Evolutionary conservation across 2,888 invertebrate genomes (phyloP).

Genomic region (Anaspis maculata): DNA sequence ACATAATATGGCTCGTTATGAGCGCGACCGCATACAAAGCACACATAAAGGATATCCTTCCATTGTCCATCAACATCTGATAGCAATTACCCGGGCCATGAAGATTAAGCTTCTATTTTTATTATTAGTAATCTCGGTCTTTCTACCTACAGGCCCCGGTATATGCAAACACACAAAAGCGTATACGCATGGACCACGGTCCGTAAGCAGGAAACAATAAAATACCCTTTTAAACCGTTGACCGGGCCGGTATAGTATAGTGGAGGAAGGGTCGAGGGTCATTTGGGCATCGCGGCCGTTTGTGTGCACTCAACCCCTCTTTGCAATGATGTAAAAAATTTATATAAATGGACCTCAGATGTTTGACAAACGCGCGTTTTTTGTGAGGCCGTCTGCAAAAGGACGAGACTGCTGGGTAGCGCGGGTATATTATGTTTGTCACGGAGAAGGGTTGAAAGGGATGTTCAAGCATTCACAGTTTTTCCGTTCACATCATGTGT

Average conservation of each 20-base stretch:
- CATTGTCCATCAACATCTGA: constrained; percentile 28
- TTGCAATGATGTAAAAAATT: too few relatives aligned
- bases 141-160: too few relatives aligned
- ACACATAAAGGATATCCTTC: constrained; percentile 28
- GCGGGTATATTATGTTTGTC: too few relatives aligned
- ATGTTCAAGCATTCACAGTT: too few relatives aligned
- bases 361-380: constrained; percentile 9
- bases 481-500: too few relatives aligned
- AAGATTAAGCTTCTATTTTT: constrained; percentile 9
- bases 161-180: too few relatives aligned
- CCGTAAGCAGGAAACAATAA: constrained; percentile 29
- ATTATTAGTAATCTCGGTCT: constrained; percentile 30
- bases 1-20: too few relatives aligned
- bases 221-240: constrained; percentile 20
- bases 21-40: constrained; percentile 21
- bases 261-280: constrained; percentile 15
- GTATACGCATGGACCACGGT: constrained; percentile 29
- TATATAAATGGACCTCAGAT: constrained; percentile 8
- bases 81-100: constrained; percentile 22
- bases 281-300: constrained; percentile 14
- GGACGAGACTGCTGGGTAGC: too few relatives aligned
- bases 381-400: too few relatives aligned
- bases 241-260: too few relatives aligned
- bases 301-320: constrained; percentile 11
- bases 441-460: too few relatives aligned